Base-by-base conservation (phyloP, 2,797 vertebrate species). In the Bufotes viridis region DNA sequence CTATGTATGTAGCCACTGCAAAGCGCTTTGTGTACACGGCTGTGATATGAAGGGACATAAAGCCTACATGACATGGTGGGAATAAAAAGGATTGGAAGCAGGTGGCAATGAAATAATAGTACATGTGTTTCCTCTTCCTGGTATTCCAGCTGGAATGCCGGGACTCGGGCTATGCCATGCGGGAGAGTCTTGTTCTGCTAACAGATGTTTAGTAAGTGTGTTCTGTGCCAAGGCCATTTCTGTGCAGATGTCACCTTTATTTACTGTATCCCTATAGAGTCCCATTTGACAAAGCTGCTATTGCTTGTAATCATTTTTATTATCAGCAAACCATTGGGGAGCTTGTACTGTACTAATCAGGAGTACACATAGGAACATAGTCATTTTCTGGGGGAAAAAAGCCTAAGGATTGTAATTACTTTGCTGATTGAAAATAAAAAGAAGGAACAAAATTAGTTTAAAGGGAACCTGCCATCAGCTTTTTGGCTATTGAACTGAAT, bases 161-260 rank as follows among this genome's bases (percentile, higher is more conserved):
- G 53, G 60, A 20, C 58, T 49, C 7, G 53, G 9, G 1, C 17
- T 12, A 20, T 63, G 51, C 15, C 58, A 61, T 85, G 29, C 58
- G 34, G 42, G 57, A 85, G 42, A 18, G 63, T 78, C n/a, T 9
- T 53, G 10, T 65, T 65, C 8, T 78, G 83, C 15, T 60, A 65
- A 65, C 83, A 85, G 74, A 53, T 78, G 83, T 78, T 67, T 65
- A 63, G 74, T 65, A 18, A 65, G 63, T 65, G 74, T 85, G 13
- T 63, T 85, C 29, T 63, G 26, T 65, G 84, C 42, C 58, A 78
- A 53, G 42, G n/a, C 74, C 51, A 22, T 78, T 76, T 85, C 84
- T 65, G n/a, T 85, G 26, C 84, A 85, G 55, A 78, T 78, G 74
- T 85, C 84, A 55, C 42, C 60, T 67, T 76, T 67, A 65, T 78